Evolutionary conservation across 2,113 vertebrate genomes (phyloP), one percentile per base, ranked within the genome.

Genomic region (Syngnathus typhle): DNA sequence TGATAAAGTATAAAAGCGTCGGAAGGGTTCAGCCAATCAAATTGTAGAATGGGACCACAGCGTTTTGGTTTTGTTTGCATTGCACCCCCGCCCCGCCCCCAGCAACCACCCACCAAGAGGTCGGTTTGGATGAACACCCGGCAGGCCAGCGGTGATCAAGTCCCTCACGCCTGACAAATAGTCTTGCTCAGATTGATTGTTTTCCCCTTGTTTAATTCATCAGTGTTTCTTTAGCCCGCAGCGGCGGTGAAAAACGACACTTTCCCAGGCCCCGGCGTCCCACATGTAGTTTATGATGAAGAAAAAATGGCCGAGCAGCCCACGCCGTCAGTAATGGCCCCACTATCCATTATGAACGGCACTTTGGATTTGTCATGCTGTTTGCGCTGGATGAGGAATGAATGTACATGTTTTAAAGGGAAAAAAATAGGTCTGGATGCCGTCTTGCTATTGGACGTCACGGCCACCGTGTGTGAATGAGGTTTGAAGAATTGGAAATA

Each of bases 151-250:
- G 43, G 64, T 49, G 60, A 70, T 73, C 75, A 74, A 65, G 78
- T 80, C 71, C 71, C 80, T 82, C 83, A 78, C 77, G 76, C 68
- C 84, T 86, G 87, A 89, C 87, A 88, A 81, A 85, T 84, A 62
- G 67, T 56, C 77, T 87, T 70, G 55, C 84, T 84, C 78, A 81
- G 89, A 88, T 80, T 84, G 85, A 87, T 87, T 86, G 84, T 63
- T 81, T 85, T 85, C 68, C 84, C 83, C 74, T 82, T 88, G 85
- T 87, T 88, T 83, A 87, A 89, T 87, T 85, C 84, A 82, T 84
- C 85, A 81, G 75, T 78, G 83, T 86, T 86, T 82, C 69, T 74
- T 77, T 72, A 79, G 83, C 77, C 66, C 43, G 62, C 67, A 80
- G 72, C 54, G 67, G 71, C 73, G 71, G 82, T 80, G 79, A 84